phyloP scores from a whole-genome alignment of 2,888 invertebrate species.

The Nasonovia ribisnigri region DNA sequence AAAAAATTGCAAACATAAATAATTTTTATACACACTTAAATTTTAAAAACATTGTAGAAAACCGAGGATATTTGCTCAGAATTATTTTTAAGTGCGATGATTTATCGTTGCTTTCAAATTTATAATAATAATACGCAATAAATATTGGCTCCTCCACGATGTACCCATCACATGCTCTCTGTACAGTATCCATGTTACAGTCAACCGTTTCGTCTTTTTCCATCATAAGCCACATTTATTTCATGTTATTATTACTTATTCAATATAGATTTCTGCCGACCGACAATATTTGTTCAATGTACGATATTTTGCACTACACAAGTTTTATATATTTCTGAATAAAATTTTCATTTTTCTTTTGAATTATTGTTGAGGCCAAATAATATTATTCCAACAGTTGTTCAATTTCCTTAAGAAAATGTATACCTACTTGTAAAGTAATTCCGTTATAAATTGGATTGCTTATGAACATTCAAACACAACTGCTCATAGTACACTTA shows the following conservation, averaged over 20 bases:
- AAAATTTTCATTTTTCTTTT: not conserved
- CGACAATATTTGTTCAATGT: not conserved
- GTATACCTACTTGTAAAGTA: not conserved
- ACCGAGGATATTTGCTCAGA: not conserved
- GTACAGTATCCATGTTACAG: not conserved
- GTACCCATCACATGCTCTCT: not conserved
- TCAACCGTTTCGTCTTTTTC: not conserved
- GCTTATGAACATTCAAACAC: not conserved
- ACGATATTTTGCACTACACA: not conserved
- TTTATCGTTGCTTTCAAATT: not conserved
- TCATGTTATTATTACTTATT: not conserved
- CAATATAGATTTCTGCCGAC: not conserved
- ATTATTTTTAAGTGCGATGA: not conserved
- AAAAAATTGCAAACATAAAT: not conserved
- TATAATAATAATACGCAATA: not conserved
- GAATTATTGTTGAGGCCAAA: not conserved
- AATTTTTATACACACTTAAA: not conserved
- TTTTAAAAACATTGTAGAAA: not conserved
- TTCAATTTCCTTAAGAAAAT: not conserved
- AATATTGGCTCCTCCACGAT: not conserved
- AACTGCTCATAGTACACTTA: not conserved
- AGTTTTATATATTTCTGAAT: not conserved
- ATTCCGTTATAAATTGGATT: not conserved
- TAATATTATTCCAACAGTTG: not conserved
- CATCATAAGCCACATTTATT: not conserved